Evolutionary conservation across 2,797 vertebrate genomes (phyloP).

Genomic region (Pampus argenteus): DNA sequence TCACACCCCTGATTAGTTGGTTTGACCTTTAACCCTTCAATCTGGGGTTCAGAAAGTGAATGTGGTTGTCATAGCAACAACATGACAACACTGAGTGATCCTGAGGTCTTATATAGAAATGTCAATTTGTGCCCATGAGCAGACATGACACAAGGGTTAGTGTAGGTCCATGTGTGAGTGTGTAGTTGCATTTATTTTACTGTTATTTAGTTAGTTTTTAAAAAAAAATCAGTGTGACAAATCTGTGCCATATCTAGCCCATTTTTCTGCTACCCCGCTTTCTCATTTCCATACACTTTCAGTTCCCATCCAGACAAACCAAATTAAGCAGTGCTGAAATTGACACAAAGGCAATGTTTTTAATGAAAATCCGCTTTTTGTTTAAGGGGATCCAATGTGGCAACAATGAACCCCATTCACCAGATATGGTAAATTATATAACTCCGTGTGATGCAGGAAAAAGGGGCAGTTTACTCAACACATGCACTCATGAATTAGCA

Average conservation of each 20-base stretch:
- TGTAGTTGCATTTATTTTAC: conserved; percentile 3
- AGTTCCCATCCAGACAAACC: conserved; percentile 33
- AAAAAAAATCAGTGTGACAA: conserved; percentile 5
- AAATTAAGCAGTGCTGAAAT: conserved; percentile 47
- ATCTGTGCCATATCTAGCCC: conserved; percentile 2
- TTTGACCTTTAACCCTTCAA: conserved; percentile 56
- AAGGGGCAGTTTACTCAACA: conserved; percentile 57
- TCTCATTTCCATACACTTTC: conserved; percentile 35
- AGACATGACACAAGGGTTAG: background rate
- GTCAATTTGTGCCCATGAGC: background rate
- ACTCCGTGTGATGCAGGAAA: conserved; percentile 52
- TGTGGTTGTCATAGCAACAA: conserved; percentile 14
- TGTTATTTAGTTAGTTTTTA: background rate
- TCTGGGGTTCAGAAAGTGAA: conserved; percentile 20
- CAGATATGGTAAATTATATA: conserved; percentile 70
- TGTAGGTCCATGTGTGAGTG: background rate
- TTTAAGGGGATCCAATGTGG: conserved; percentile 51
- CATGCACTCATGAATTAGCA: conserved; percentile 37
- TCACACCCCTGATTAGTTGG: conserved; percentile 62
- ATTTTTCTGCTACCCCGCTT: conserved; percentile 1
- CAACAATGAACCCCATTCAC: conserved; percentile 76
- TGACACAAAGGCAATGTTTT: conserved; percentile 50
- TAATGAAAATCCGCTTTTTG: conserved; percentile 60
- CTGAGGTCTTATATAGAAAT: conserved; percentile 10
- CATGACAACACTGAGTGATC: conserved; percentile 21